Evolutionary conservation across 2,113 vertebrate genomes (phyloP).

Genomic region (Agapornis roseicollis): DNA sequence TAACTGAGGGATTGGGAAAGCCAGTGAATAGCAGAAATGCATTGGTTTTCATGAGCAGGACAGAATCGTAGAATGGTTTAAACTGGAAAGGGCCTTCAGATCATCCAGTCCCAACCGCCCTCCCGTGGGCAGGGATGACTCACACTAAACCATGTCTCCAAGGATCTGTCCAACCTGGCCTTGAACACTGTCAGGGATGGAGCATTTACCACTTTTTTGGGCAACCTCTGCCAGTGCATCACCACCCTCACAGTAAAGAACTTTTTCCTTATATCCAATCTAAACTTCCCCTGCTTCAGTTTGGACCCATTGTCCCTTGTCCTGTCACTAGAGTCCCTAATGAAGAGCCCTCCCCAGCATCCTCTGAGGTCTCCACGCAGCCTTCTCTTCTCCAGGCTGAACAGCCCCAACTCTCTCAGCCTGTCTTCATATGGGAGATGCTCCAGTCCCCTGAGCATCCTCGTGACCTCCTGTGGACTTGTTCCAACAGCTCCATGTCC

Average conservation of each 20-base stretch:
- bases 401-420: too few relatives aligned
- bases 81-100: background rate
- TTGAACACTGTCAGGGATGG: background rate
- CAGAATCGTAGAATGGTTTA: background rate
- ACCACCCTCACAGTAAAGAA: background rate
- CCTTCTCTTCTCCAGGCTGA: background rate
- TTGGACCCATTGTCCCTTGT: background rate
- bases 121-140: background rate
- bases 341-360: background rate
- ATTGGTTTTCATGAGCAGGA: background rate
- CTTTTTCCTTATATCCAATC: background rate
- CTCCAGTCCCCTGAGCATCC: too few relatives aligned
- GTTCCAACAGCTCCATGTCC: too few relatives aligned
- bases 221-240: background rate
- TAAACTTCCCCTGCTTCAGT: background rate
- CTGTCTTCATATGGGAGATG: too few relatives aligned
- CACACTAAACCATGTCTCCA: background rate
- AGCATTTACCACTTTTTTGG: background rate
- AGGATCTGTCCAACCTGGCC: background rate
- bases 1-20: background rate
- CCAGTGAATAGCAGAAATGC: background rate
- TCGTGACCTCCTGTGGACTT: too few relatives aligned
- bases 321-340: background rate
- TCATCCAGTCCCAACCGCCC: background rate
- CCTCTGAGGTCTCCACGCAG: background rate